These are phyloP conservation scores for Chaetogeoica ovagalla DNA, from an alignment of 2,888 invertebrate species.

Conservation along the genomic window DNA sequence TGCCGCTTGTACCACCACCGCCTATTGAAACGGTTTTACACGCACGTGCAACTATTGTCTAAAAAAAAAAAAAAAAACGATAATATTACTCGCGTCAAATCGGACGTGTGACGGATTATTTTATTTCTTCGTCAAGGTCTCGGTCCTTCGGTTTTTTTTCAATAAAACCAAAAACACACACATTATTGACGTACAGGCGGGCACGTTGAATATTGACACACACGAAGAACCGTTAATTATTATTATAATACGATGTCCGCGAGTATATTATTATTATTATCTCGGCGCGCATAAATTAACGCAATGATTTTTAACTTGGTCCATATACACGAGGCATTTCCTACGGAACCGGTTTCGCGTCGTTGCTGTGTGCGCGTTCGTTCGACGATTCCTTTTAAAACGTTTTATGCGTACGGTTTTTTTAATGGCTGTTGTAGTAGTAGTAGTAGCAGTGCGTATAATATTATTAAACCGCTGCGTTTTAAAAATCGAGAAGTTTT, in stretches of 20 bases:
- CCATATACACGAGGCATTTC: slow-evolving; percentile 16
- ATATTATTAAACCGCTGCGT: neutral
- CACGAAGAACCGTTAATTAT: slow-evolving; percentile 22
- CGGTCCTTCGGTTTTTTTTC: neutral
- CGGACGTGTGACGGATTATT: neutral
- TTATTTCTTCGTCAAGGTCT: neutral
- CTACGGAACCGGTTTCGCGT: slow-evolving; percentile 36
- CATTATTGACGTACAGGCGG: neutral
- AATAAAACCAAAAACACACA: slow-evolving; percentile 7
- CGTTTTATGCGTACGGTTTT: neutral
- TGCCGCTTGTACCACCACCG: too few species aligned
- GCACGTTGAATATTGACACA: neutral
- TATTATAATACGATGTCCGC: neutral
- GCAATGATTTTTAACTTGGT: slow-evolving; percentile 27
- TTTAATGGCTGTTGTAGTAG: neutral
- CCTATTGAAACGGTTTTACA: too few species aligned
- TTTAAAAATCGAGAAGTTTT: slow-evolving; percentile 24
- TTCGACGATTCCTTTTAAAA: slow-evolving; percentile 22
- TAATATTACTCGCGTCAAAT: neutral
- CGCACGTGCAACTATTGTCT: neutral
- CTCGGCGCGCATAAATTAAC: slow-evolving; percentile 26
- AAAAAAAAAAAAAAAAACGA: neutral
- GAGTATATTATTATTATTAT: slow-evolving; percentile 4
- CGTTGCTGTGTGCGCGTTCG: neutral
- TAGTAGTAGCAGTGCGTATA: neutral